Conservation (phyloP, 2,113 vertebrate genomes). For the Coreoperca whiteheadi region DNA sequence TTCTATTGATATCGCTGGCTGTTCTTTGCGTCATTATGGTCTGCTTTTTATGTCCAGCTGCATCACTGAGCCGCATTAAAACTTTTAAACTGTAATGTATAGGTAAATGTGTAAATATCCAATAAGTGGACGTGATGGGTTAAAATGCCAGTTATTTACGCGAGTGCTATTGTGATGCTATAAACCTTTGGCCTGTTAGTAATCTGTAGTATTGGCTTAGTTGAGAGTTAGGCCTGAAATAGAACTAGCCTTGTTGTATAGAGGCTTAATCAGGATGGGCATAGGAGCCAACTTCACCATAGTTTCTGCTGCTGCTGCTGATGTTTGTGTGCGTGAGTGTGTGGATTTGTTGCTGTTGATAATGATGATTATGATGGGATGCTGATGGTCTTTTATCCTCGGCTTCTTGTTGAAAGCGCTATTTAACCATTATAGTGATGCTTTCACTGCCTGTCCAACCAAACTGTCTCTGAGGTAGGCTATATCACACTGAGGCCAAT, state of each 20-base stretch:
- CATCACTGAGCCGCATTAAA: constrained; percentile 26
- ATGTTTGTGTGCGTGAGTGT: background rate
- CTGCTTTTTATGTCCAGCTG: constrained; percentile 6
- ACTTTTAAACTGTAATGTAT: background rate
- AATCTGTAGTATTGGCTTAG: constrained; percentile 59
- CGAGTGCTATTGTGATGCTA: constrained; percentile 26
- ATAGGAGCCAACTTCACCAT: constrained; percentile 53
- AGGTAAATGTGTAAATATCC: constrained; percentile 7
- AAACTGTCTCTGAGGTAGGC: constrained; percentile 57
- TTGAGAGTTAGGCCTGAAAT: constrained; percentile 58
- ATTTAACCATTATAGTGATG: constrained; percentile 56
- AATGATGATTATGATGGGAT: constrained; percentile 66
- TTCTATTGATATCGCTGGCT: background rate
- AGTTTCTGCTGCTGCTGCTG: constrained; percentile 24
- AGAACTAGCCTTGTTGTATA: constrained; percentile 57
- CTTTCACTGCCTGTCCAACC: constrained; percentile 43
- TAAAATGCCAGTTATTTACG: constrained; percentile 29
- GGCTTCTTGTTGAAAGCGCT: constrained; percentile 50
- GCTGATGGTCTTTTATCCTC: constrained; percentile 63
- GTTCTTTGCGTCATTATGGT: constrained; percentile 12
- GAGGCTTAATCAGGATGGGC: constrained; percentile 59
- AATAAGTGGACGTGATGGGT: constrained; percentile 19
- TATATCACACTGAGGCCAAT: constrained; percentile 38
- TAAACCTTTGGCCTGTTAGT: constrained; percentile 48
- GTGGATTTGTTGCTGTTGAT: constrained; percentile 59